Conservation (phyloP, 2,797 vertebrate genomes). For the Tragopan temminckii region DNA sequence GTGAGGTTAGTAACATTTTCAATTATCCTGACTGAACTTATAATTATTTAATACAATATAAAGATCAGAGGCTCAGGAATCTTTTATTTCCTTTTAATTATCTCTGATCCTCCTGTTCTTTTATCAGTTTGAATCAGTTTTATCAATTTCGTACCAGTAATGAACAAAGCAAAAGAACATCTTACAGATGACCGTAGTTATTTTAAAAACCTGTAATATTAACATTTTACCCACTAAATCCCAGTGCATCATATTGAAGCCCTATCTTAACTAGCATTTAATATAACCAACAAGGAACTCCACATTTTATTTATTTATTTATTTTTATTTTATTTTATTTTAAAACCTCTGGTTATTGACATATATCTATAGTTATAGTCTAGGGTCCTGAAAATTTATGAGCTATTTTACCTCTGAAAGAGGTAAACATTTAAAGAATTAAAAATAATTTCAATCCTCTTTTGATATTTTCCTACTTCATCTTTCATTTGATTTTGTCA, state of each 20-base stretch:
- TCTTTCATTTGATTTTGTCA: neutral
- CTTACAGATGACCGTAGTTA: neutral
- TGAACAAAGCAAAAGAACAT: neutral
- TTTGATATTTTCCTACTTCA: neutral
- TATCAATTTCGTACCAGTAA: neutral
- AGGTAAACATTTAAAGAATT: neutral
- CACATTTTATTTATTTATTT: neutral
- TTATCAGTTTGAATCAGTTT: conserved; percentile 25
- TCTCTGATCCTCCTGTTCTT: neutral
- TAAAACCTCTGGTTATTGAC: neutral
- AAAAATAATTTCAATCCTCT: neutral
- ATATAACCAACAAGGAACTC: neutral
- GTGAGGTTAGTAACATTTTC: neutral
- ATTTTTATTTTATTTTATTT: neutral
- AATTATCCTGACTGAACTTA: neutral
- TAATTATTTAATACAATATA: conserved; percentile 14
- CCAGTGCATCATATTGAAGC: neutral
- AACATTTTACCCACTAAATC: neutral
- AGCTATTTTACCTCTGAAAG: neutral
- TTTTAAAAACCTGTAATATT: neutral
- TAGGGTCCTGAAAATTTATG: neutral
- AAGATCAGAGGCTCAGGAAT: neutral
- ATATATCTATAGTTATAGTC: neutral
- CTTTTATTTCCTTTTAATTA: conserved; percentile 4
- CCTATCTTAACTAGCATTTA: neutral